phyloP scores from a whole-genome alignment of 2,113 vertebrate species.

The Scalopus aquaticus region DNA sequence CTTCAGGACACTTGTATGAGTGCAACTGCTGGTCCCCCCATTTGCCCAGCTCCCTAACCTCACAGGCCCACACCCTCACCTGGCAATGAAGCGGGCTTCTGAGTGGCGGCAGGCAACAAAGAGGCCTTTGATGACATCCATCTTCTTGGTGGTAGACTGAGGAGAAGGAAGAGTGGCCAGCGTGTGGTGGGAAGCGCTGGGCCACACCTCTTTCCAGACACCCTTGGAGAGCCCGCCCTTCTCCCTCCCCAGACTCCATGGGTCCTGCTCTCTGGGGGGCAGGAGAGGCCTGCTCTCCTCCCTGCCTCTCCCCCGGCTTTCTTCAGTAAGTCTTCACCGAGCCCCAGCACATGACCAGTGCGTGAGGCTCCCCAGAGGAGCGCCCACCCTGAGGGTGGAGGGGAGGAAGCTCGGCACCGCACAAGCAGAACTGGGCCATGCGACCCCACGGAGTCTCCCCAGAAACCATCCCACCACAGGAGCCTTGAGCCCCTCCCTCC shows the following conservation, averaged over 20 bases:
- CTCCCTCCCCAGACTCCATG: neutral
- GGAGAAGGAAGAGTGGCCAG: neutral
- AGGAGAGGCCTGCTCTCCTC: no score
- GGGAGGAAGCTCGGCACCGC: no score
- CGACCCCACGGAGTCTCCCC: rapidly evolving
- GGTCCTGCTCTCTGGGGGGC: no score
- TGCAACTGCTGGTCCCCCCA: rapidly evolving
- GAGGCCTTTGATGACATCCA: slow-evolving; percentile 94
- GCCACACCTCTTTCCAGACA: no score
- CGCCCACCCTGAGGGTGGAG: neutral
- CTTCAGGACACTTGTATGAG: rapidly evolving
- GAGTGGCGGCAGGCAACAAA: slow-evolving; percentile 94
- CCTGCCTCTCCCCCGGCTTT: no score
- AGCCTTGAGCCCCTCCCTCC: neutral
- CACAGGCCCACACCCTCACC: slow-evolving; percentile 81
- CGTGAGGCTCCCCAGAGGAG: neutral
- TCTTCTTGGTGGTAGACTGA: slow-evolving; percentile 95
- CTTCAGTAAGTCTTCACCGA: neutral
- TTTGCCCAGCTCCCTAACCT: neutral
- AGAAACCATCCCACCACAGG: rapidly evolving
- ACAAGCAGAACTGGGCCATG: slow-evolving; percentile 73
- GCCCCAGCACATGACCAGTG: rapidly evolving
- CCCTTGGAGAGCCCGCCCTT: neutral
- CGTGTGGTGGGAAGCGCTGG: no score
- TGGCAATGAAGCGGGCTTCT: slow-evolving; percentile 92